Percentiles rank a stretch among this genome's conserved stretches.
These are phyloP conservation scores for Neodiprion pinetum DNA, from an alignment of 1,140 invertebrate species.

Conservation along the genomic window DNA sequence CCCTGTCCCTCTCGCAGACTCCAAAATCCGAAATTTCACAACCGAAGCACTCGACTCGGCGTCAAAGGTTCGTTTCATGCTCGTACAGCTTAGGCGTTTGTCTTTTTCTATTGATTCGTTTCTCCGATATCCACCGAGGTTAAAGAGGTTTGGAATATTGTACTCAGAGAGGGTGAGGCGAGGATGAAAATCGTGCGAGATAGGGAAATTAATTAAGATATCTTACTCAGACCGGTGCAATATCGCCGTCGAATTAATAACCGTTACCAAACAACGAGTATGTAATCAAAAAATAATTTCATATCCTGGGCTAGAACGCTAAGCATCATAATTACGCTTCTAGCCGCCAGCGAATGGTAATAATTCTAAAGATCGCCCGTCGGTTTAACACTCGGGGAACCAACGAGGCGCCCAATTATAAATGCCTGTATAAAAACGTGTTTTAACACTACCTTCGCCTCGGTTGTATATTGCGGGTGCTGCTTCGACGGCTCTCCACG, in stretches of 20 bases:
- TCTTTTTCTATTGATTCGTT: too few species aligned
- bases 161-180: too few species aligned
- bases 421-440: background rate
- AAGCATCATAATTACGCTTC: constrained; percentile 1
- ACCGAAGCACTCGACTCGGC: too few species aligned
- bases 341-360: constrained; percentile 1
- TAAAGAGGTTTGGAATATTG: too few species aligned
- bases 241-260: background rate
- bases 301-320: background rate
- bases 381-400: background rate
- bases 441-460: background rate
- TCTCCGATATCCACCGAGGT: too few species aligned
- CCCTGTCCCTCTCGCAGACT: background rate
- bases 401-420: background rate
- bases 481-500: too few species aligned
- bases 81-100: too few species aligned
- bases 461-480: background rate
- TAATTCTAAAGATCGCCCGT: background rate
- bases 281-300: constrained; percentile 1
- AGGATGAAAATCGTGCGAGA: too few species aligned
- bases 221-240: too few species aligned
- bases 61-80: too few species aligned
- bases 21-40: too few species aligned
- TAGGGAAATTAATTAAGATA: too few species aligned
- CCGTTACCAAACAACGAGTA: background rate